These are phyloP conservation scores for Sebastiscus tertius DNA, from an alignment of 2,797 vertebrate genomes.

Conservation along the genomic window DNA sequence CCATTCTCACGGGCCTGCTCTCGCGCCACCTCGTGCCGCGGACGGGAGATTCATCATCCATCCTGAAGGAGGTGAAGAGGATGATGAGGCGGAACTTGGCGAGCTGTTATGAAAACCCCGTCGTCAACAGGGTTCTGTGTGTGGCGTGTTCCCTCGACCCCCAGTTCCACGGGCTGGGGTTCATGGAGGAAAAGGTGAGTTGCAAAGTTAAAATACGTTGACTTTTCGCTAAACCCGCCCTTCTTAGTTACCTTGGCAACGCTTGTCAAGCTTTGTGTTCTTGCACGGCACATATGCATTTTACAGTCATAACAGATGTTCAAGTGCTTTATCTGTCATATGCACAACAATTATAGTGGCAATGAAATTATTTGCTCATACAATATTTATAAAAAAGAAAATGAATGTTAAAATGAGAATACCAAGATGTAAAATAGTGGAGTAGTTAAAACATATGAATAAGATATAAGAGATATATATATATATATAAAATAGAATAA, in stretches of 20 bases:
- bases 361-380: neutral
- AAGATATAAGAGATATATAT: too few relatives aligned
- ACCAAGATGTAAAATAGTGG: too few relatives aligned
- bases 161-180: conserved; percentile 82
- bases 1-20: conserved; percentile 82
- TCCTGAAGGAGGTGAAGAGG: conserved; percentile 75
- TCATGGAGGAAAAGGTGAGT: conserved; percentile 79
- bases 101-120: conserved; percentile 69
- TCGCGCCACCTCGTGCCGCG: conserved; percentile 78
- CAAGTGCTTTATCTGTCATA: too few relatives aligned
- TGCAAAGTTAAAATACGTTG: neutral
- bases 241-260: neutral
- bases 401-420: too few relatives aligned
- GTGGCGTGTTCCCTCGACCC: conserved; percentile 84
- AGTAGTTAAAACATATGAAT: too few relatives aligned
- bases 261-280: too few relatives aligned
- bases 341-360: neutral
- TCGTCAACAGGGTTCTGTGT: conserved; percentile 76
- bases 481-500: too few relatives aligned
- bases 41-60: conserved; percentile 65
- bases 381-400: too few relatives aligned
- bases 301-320: too few relatives aligned
- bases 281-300: too few relatives aligned
- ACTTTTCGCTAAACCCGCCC: neutral
- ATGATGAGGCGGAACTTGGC: conserved; percentile 73